Base-by-base conservation (phyloP, 92 coral and sea anemone genomes). In the Anthopleura xanthogrammica region DNA sequence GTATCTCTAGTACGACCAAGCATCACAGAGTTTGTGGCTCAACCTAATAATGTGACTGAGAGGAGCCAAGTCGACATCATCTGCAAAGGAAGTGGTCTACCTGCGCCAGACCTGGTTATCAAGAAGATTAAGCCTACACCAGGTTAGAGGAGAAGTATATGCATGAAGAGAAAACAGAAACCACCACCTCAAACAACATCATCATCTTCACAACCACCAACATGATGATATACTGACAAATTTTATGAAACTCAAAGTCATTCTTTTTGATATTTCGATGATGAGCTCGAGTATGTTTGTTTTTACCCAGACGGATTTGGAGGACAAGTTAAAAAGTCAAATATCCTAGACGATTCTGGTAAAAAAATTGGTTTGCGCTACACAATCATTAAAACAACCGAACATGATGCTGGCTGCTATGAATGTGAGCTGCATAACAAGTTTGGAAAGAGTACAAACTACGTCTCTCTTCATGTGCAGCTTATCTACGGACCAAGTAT, bases 81-180 rank as follows among this genome's bases (percentile, higher is more conserved):
- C 12, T 93, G 97, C 86, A 79, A 75, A 68, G 97, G 93, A 13
- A 23, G 55, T n/a, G 95, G 95, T 29, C 62, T 58, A 12, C 94
- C 94, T n/a, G 43, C 24, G 41, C 97, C 95, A 0, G 42, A 76
- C 10, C 89, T 91, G 65, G 80, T 16, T 60, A 85, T 93, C 72
- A 82, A 16, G 56, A 89, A 89, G 71, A 80, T 84, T 16, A 72
- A 74, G 43, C 87, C 93, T 16, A 78, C 88, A 16, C 93, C 95
- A 41, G 95, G 97, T 93, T 84, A 41, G 83, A 40, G 3, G 43
- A 12, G 41, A 23, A 11, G 4, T 1, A 12, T 7, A 11, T n/a
- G 9, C 7, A 11, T 36, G 11, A 29, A 68, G 41, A 6, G 74
- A 24, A 68, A 46, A 46, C 7, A 46, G 50, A 46, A 46, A 46